Evolutionary conservation across 2,888 invertebrate species (phyloP).

Genomic region (Leucophenga montana): DNA sequence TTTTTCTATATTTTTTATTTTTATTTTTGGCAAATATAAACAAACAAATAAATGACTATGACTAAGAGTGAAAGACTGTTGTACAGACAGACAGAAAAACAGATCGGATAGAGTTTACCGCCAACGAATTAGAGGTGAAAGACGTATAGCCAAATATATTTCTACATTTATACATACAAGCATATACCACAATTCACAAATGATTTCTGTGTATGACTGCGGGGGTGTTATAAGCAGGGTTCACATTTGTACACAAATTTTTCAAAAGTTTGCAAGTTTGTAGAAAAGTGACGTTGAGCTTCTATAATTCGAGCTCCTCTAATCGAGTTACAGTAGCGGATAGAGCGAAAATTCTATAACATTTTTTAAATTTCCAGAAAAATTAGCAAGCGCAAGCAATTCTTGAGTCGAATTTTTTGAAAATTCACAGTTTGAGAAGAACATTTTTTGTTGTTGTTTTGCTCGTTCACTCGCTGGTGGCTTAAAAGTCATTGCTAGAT

Average conservation of each 20-base stretch:
- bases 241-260: background rate
- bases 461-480: no score
- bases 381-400: no score
- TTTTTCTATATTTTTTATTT: no score
- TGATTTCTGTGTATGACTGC: conserved; percentile 32
- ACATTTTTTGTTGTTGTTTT: no score
- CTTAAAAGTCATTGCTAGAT: no score
- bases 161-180: conserved; percentile 45
- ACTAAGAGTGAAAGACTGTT: conserved; percentile 25
- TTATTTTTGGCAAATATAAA: conserved; percentile 67
- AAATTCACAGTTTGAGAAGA: no score
- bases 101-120: background rate
- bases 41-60: conserved; percentile 63
- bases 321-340: no score
- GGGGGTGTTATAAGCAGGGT: conserved; percentile 47
- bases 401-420: no score
- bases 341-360: no score
- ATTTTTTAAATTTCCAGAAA: no score
- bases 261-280: background rate
- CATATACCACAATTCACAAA: conserved; percentile 33
- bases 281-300: no score
- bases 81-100: conserved; percentile 35
- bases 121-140: conserved; percentile 18
- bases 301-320: no score
- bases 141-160: conserved; percentile 30